These are phyloP conservation scores for Prunella himalayana DNA, from an alignment of 2,113 vertebrate species.

Conservation along the genomic window DNA sequence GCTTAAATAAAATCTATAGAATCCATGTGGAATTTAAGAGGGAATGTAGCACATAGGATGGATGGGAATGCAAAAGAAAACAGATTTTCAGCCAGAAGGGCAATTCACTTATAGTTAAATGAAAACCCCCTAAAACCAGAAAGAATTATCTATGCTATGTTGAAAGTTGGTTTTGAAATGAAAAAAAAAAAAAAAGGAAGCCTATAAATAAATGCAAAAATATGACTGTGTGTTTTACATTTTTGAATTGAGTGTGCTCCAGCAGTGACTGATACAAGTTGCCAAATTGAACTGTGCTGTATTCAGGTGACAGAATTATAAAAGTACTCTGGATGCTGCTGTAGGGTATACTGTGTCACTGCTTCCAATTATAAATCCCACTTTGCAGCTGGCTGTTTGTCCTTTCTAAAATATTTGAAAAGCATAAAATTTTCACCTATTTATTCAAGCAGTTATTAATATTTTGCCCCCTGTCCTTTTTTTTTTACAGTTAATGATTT, in stretches of 20 bases:
- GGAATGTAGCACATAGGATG: slow-evolving; percentile 27
- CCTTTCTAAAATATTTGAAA: not conserved
- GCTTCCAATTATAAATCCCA: not conserved
- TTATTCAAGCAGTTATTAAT: not conserved
- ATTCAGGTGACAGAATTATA: slow-evolving; percentile 11
- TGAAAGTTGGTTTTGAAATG: slow-evolving; percentile 28
- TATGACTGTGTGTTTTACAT: not conserved
- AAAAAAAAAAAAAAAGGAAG: not conserved
- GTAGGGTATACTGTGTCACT: not conserved
- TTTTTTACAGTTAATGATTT: not conserved
- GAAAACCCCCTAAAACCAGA: slow-evolving; percentile 67
- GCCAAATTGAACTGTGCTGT: not conserved
- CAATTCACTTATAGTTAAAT: slow-evolving; percentile 73
- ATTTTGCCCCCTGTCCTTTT: not conserved
- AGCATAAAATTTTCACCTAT: not conserved
- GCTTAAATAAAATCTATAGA: slow-evolving; percentile 76
- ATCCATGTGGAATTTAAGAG: slow-evolving; percentile 67
- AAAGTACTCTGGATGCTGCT: not conserved
- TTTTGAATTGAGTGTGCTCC: not conserved
- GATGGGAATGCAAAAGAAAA: slow-evolving; percentile 63
- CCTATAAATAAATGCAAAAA: slow-evolving; percentile 50
- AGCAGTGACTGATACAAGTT: not conserved
- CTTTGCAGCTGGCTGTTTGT: not conserved
- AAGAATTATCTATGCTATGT: slow-evolving; percentile 48
- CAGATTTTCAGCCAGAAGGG: slow-evolving; percentile 74